phyloP scores from a whole-genome alignment of 2,888 invertebrate genomes.

The Myathropa florea region DNA sequence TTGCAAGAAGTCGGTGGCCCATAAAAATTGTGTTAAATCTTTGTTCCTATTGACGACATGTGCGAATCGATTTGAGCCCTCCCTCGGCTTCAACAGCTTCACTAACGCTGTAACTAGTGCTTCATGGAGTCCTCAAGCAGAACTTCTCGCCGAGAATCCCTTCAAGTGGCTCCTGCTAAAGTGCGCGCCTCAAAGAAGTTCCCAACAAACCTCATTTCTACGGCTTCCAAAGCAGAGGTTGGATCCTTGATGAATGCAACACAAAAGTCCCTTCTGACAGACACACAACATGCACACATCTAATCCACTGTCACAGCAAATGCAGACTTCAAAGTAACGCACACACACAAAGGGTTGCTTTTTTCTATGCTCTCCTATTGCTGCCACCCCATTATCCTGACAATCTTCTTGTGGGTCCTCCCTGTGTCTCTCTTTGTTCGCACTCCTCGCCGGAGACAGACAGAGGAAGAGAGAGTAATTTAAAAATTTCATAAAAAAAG shows the following conservation, averaged over 20 bases:
- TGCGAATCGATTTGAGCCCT: no score
- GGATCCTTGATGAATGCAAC: conserved; percentile 18
- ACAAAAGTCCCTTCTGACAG: not conserved
- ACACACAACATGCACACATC: not conserved
- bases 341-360: conserved; percentile 1
- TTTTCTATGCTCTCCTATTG: not conserved
- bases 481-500: conserved; percentile 28
- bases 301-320: conserved; percentile 19
- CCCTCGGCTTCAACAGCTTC: not conserved
- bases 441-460: not conserved
- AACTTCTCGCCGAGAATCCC: not conserved
- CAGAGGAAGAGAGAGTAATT: conserved; percentile 14
- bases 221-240: not conserved
- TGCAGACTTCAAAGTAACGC: conserved; percentile 3
- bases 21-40: no score
- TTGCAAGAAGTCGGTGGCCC: no score
- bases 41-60: no score
- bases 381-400: not conserved
- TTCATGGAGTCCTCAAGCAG: not conserved
- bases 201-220: not conserved
- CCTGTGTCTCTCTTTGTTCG: not conserved
- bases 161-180: not conserved
- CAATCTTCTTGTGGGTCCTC: not conserved
- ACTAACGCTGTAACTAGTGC: not conserved
- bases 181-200: not conserved